Evolutionary conservation across 2,113 vertebrate species (phyloP).

Genomic region (Megalops atlanticus): DNA sequence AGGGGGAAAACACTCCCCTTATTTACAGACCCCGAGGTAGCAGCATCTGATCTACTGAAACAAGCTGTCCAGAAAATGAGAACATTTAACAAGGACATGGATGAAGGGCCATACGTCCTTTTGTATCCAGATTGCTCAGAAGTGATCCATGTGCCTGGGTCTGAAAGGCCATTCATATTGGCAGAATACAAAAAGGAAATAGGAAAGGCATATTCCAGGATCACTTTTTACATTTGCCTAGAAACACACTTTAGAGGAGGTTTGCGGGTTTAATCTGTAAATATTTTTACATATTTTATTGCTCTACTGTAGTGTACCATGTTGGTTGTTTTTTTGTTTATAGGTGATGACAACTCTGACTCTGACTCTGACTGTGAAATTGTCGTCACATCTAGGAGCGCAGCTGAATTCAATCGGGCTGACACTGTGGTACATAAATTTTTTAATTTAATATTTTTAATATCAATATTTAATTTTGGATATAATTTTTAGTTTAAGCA

Average conservation of each 20-base stretch:
- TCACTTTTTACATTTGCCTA: constrained; percentile 25
- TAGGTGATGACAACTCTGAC: constrained; percentile 3
- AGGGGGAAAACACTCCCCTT: constrained; percentile 40
- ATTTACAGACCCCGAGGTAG: constrained; percentile 34
- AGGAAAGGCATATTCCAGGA: constrained; percentile 36
- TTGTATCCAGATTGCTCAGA: constrained; percentile 40
- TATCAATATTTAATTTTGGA: too few species aligned
- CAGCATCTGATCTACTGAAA: constrained; percentile 39
- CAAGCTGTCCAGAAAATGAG: constrained; percentile 40
- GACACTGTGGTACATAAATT: constrained; percentile 40
- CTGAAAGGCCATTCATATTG: constrained; percentile 35
- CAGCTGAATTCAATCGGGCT: constrained; percentile 28
- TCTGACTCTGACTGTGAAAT: constrained; percentile 23
- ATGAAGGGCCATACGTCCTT: constrained; percentile 38
- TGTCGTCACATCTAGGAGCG: constrained; percentile 28
- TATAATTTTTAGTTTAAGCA: too few species aligned
- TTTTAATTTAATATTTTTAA: too few species aligned
- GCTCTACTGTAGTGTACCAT: background rate
- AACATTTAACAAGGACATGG: constrained; percentile 39
- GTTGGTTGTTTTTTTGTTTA: constrained; percentile 3
- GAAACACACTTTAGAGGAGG: constrained; percentile 35
- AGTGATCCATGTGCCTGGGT: constrained; percentile 40
- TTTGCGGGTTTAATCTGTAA: constrained; percentile 7
- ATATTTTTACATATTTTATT: constrained; percentile 15
- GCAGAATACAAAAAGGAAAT: constrained; percentile 40